These are phyloP conservation scores for Eilema caniola DNA, from an alignment of 2,888 invertebrate genomes.

Conservation along the genomic window DNA sequence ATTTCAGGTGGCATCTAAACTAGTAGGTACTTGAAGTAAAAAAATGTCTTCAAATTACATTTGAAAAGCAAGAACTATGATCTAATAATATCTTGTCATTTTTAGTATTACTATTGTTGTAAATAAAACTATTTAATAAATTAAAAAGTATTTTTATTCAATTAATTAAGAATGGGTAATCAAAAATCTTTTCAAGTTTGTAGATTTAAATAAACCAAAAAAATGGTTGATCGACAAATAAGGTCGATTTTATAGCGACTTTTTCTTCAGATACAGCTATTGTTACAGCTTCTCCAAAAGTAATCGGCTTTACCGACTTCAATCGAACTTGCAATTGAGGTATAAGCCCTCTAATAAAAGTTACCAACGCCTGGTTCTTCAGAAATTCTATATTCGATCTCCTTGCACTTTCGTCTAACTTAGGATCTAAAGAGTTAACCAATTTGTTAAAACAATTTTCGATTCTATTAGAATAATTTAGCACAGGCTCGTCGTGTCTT, in stretches of 20 bases:
- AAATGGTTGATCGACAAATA: not conserved
- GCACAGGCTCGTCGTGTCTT: not conserved
- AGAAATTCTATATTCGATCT: not conserved
- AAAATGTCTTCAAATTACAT: not conserved
- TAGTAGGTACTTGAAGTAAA: not conserved
- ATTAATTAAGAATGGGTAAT: not conserved
- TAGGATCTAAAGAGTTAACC: not conserved
- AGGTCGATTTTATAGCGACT: not conserved
- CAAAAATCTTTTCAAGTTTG: not conserved
- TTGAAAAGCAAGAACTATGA: conserved; percentile 8
- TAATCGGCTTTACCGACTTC: not conserved
- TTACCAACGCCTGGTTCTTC: not conserved
- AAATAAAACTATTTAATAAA: conserved; percentile 53
- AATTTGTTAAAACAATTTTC: not conserved
- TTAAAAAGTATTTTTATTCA: not conserved
- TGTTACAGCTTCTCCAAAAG: not conserved
- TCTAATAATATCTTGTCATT: conserved; percentile 41
- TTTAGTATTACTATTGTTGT: conserved; percentile 52
- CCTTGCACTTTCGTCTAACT: not conserved
- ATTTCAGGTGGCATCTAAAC: not conserved
- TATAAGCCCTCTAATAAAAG: not conserved
- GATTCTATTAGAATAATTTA: not conserved
- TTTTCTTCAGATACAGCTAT: not conserved
- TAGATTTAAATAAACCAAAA: not conserved
- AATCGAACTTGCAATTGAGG: not conserved